Evolutionary conservation across 2,797 vertebrate genomes (phyloP), one percentile per base, ranked within the genome.

Genomic region (Cryptoblepharus egeriae): DNA sequence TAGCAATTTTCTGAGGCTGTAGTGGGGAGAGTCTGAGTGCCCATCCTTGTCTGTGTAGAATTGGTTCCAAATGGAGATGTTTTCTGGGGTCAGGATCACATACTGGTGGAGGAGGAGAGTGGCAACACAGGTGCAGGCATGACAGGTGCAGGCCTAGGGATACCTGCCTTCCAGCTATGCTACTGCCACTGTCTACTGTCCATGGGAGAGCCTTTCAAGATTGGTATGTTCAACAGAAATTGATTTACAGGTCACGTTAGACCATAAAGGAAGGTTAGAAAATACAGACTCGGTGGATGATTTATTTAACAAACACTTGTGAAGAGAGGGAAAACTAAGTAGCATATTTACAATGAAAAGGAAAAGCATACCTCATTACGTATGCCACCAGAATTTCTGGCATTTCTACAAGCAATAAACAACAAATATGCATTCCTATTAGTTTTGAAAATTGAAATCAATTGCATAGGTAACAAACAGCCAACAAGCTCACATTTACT

Each of bases 381-480:
- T 0, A 79, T 57, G 78, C 69, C 67, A 10, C 77, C 32, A 55
- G 22, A 85, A 68, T 32, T 82, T 39, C 5, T 75, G 69, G 70
- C 24, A 85, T 20, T 1, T 13, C 15, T 63, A 67, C 57, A 80
- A 37, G 13, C 39, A 49, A 37, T 73, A 45, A 42, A 28, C 77
- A 79, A 32, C 4, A 81, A 52, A 60, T 2, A 79, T 9, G 2
- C 26, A 79, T 84, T 60, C 26, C 18, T 15, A 67, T 86, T 89
- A n/a, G 16, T 86, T 92, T 77, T 15, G 24, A 45, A 91, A 93
- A 86, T 82, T 64, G 0, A 45, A 45, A 86, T 83, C 61, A 87
- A 72, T 85, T 83, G 3, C 7, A 79, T 1, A 39, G 80, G 35
- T 42, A 90, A 86, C 45, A 16, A 84, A 0, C 75, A 8, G 0